Evolutionary conservation across 2,888 invertebrate genomes (phyloP).

Genomic region (Epistrophella euchroma): DNA sequence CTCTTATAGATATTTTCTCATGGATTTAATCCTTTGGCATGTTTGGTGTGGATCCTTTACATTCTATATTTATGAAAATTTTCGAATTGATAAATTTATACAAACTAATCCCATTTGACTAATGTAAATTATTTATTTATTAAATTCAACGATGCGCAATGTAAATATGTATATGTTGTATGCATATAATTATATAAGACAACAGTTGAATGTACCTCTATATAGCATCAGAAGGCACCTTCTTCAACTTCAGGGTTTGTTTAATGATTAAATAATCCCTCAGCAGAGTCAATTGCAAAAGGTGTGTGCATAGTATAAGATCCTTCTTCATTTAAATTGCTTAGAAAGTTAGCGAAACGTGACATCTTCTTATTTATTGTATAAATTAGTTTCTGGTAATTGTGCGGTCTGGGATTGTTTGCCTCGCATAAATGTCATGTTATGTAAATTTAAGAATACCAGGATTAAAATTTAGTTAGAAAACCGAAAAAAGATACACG

Average conservation of each 20-base stretch:
- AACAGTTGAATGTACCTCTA: background rate
- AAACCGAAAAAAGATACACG: background rate
- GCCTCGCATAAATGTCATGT: slow-evolving; percentile 20
- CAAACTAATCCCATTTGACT: slow-evolving; percentile 36
- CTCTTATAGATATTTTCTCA: background rate
- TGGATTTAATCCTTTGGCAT: slow-evolving; percentile 4
- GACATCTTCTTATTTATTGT: slow-evolving; percentile 42
- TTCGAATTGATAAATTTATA: slow-evolving; percentile 27
- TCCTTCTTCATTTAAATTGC: slow-evolving; percentile 28
- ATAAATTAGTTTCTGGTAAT: slow-evolving; percentile 34
- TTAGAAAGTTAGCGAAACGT: slow-evolving; percentile 41
- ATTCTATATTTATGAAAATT: background rate
- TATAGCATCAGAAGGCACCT: slow-evolving; percentile 31
- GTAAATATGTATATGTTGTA: background rate
- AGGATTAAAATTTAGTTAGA: slow-evolving; percentile 21
- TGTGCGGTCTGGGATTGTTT: slow-evolving; percentile 27
- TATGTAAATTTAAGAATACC: slow-evolving; percentile 10
- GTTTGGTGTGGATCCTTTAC: background rate
- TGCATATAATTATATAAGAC: slow-evolving; percentile 15
- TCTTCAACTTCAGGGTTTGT: slow-evolving; percentile 26
- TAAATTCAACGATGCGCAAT: slow-evolving; percentile 31
- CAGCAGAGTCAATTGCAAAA: slow-evolving; percentile 29
- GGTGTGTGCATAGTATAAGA: slow-evolving; percentile 16
- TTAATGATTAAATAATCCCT: slow-evolving; percentile 40
- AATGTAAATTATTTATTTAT: slow-evolving; percentile 50